Conservation (phyloP, 2,113 vertebrate genomes). For the Chaenogobius annularis region DNA sequence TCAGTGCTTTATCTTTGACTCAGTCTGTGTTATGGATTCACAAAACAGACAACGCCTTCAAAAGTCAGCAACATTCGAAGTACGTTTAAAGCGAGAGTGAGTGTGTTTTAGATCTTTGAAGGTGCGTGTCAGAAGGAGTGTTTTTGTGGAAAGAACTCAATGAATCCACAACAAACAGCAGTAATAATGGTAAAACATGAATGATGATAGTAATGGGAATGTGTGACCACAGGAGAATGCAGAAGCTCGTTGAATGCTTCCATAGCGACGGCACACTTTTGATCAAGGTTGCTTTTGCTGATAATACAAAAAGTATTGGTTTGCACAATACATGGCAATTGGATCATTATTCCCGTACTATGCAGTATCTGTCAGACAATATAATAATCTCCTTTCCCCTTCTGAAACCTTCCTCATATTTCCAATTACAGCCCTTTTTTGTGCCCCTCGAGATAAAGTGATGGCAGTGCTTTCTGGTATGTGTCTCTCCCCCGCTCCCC, state of each 20-base stretch:
- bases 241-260: too few relatives aligned
- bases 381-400: neutral
- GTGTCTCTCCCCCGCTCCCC: too few relatives aligned
- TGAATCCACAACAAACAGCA: too few relatives aligned
- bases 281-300: too few relatives aligned
- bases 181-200: too few relatives aligned
- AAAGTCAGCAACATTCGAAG: neutral
- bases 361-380: neutral
- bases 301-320: too few relatives aligned
- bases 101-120: neutral
- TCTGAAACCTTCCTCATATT: neutral
- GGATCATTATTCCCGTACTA: neutral
- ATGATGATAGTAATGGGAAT: too few relatives aligned
- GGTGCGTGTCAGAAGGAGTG: neutral
- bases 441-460: neutral
- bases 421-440: constrained; percentile 4
- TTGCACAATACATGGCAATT: neutral
- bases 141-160: too few relatives aligned
- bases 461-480: neutral
- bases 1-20: too few relatives aligned
- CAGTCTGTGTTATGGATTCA: neutral
- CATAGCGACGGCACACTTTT: too few relatives aligned
- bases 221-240: too few relatives aligned
- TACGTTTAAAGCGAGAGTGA: neutral
- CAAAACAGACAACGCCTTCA: neutral